Base-by-base conservation (phyloP, 1,140 invertebrate genomes). In the Temnothorax nylanderi region DNA sequence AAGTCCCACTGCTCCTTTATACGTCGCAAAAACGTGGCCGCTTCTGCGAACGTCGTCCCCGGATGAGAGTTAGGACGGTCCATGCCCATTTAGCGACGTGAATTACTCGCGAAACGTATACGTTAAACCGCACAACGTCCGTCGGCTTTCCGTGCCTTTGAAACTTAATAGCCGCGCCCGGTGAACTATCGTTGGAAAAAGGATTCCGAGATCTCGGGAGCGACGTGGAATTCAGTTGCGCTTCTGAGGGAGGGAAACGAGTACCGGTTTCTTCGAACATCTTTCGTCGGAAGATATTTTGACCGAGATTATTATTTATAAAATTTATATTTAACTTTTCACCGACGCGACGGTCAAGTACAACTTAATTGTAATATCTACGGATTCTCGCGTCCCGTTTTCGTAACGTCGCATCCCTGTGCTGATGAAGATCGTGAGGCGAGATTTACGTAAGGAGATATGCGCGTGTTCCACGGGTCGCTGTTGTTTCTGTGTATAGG, bases 361-460 rank as follows among this genome's bases (percentile, higher is more conserved):
- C 37, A 71, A n/a, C 37, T 44, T 37, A n/a, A 51, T 26, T n/a
- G 11, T 13, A 21, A 75, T 37, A 62, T 60, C 34, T 64, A 49
- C 1, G 26, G 18, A 58, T 54, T 26, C 26, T 8, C 3, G 18
- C 10, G 5, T 44, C n/a, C 16, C 21, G 37, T 41, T 75, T 21
- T 18, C 16, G 49, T 21, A 47, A 47, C 21, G 26, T 8, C 18
- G 44, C 13, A 41, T 76, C 18, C 44, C 44, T 8, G 26, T 0
- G 72, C 3, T 18, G 44, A 47, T 47, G 44, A 26, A 26, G 26
- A 26, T 26, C 44, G 1, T 44, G n/a, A 77, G 37, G 60, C 51
- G 58, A 82, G 80, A 90, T 91, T 91, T 90, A 91, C 77, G 81
- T 90, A 88, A 86, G 85, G 87, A 88, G 86, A 26, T 26, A 72